phyloP scores from a whole-genome alignment of 2,888 invertebrate species.

The Troilus luridus region DNA sequence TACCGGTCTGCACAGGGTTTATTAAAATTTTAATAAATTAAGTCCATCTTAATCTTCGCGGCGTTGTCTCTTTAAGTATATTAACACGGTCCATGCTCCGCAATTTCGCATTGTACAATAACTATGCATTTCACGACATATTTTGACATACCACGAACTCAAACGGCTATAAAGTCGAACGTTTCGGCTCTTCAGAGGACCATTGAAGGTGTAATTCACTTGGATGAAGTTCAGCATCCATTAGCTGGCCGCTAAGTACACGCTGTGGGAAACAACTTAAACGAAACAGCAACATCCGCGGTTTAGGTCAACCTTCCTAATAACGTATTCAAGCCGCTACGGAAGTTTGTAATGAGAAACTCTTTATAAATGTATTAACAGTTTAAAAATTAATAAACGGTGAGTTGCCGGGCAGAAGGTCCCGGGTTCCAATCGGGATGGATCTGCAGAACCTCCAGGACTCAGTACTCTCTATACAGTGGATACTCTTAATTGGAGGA shows the following conservation, averaged over 20 bases:
- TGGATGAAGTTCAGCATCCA: not conserved
- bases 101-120: no score
- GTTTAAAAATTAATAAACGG: not conserved
- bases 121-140: not conserved
- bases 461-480: no score
- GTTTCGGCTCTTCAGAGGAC: not conserved
- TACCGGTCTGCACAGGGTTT: no score
- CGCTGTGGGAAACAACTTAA: not conserved
- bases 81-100: no score
- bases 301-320: not conserved
- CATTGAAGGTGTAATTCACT: conserved; percentile 6
- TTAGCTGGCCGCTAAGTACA: not conserved
- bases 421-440: no score
- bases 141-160: not conserved
- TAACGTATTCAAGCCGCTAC: conserved; percentile 1
- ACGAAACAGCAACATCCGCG: not conserved
- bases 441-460: no score
- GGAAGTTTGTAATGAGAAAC: not conserved
- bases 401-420: no score
- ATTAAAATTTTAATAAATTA: no score
- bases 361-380: not conserved
- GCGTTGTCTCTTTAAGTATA: no score
- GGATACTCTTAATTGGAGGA: no score
- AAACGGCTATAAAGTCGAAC: not conserved
- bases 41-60: no score